Evolutionary conservation across 1,140 invertebrate species (phyloP).

Genomic region (Euura lappo): DNA sequence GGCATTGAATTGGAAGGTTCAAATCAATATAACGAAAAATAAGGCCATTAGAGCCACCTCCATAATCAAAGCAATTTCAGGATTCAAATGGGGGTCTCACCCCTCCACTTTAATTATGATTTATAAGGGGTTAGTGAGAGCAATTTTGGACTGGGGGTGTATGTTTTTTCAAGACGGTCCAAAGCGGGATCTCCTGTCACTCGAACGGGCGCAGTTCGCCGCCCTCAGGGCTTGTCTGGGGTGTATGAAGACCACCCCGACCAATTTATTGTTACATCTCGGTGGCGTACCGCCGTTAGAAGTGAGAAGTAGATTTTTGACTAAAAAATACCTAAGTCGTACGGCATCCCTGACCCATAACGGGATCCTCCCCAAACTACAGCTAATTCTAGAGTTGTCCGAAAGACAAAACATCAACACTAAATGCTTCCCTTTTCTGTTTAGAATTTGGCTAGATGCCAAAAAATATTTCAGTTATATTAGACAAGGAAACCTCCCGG

Average conservation of each 20-base stretch:
- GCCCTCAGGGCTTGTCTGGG: conserved; percentile 9
- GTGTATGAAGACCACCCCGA: conserved; percentile 2
- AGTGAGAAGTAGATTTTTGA: not conserved
- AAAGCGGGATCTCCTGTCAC: not conserved
- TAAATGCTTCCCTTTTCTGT: too few relatives aligned
- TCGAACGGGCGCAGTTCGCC: not conserved
- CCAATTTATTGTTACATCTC: not conserved
- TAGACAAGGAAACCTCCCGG: too few relatives aligned
- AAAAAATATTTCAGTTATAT: too few relatives aligned
- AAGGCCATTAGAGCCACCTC: not conserved
- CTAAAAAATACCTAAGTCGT: not conserved
- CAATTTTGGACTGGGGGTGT: not conserved
- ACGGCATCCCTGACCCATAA: not conserved
- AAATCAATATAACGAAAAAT: not conserved
- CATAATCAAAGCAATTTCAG: not conserved
- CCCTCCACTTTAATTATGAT: not conserved
- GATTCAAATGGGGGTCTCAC: not conserved
- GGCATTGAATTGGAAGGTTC: not conserved
- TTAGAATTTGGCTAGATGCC: too few relatives aligned
- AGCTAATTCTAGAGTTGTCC: not conserved
- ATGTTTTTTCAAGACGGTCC: not conserved
- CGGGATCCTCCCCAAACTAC: not conserved
- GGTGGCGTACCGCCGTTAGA: not conserved
- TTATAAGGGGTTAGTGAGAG: conserved; percentile 8
- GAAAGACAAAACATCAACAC: too few relatives aligned